phyloP scores from a whole-genome alignment of 2,888 invertebrate species.

The Synanthedon myopaeformis region DNA sequence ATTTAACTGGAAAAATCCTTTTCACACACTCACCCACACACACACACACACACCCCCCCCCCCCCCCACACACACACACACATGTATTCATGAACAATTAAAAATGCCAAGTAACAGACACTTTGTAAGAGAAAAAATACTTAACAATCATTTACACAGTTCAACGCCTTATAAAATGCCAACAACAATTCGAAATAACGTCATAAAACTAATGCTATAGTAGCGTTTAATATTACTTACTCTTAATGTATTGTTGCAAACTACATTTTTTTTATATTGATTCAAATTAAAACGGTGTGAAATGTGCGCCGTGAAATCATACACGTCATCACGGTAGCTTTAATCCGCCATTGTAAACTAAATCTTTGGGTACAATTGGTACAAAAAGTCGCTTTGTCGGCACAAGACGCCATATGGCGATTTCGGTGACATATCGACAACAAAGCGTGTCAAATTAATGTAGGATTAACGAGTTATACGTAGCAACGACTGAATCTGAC shows the following conservation, averaged over 20 bases:
- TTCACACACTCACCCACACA: too few species aligned
- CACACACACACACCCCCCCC: too few species aligned
- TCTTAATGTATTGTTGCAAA: conserved; percentile 18
- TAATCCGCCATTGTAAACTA: conserved; percentile 42
- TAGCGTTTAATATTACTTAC: conserved; percentile 19
- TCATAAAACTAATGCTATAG: conserved; percentile 6
- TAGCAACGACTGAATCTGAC: conserved; percentile 40
- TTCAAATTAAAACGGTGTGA: conserved; percentile 39
- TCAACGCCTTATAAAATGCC: too few species aligned
- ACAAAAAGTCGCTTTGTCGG: conserved; percentile 37
- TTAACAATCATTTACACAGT: too few species aligned
- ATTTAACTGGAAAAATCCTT: too few species aligned
- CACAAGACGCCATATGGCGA: conserved; percentile 57
- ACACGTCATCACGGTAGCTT: conserved; percentile 43
- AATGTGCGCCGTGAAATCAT: conserved; percentile 40
- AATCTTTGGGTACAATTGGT: conserved; percentile 12
- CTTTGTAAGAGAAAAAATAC: too few species aligned
- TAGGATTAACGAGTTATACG: conserved; percentile 40
- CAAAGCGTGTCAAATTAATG: conserved; percentile 21
- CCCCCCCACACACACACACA: too few species aligned
- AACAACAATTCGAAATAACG: too few species aligned
- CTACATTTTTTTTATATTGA: conserved; percentile 36
- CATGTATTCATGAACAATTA: too few species aligned
- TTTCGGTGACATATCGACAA: conserved; percentile 18
- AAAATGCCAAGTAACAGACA: too few species aligned